Conservation (phyloP, 2,113 vertebrate species). For the Chauna torquata region DNA sequence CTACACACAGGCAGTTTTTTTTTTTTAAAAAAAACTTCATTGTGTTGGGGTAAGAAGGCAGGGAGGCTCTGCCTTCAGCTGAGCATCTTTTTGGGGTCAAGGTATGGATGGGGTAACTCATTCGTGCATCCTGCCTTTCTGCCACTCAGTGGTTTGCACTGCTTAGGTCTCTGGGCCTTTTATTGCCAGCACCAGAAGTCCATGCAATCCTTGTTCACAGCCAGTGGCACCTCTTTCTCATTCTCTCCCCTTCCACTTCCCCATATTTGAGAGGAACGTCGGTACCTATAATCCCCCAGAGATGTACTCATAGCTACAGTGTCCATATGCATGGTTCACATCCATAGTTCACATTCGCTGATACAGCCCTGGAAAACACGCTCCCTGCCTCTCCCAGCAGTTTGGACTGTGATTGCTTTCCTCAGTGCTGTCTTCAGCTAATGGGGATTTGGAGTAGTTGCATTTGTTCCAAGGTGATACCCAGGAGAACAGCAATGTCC, state of each 20-base stretch:
- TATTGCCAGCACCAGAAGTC: too few relatives aligned
- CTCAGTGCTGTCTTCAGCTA: neutral
- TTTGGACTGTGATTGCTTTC: neutral
- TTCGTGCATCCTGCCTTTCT: neutral
- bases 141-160: neutral
- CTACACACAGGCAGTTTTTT: neutral
- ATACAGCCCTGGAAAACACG: too few relatives aligned
- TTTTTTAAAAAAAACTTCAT: neutral
- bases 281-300: neutral
- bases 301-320: fast-evolving
- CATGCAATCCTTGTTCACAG: neutral
- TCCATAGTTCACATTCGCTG: too few relatives aligned
- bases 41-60: neutral
- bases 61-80: neutral
- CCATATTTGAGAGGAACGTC: neutral
- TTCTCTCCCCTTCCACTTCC: neutral
- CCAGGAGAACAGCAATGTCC: neutral
- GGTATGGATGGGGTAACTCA: neutral
- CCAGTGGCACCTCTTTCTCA: neutral
- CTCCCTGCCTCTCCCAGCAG: neutral
- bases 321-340: neutral
- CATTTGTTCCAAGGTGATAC: neutral
- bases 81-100: neutral
- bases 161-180: neutral
- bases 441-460: too few relatives aligned